Conservation (phyloP, 2,888 invertebrate genomes). For the Ashinkailepas kermadecensis region DNA sequence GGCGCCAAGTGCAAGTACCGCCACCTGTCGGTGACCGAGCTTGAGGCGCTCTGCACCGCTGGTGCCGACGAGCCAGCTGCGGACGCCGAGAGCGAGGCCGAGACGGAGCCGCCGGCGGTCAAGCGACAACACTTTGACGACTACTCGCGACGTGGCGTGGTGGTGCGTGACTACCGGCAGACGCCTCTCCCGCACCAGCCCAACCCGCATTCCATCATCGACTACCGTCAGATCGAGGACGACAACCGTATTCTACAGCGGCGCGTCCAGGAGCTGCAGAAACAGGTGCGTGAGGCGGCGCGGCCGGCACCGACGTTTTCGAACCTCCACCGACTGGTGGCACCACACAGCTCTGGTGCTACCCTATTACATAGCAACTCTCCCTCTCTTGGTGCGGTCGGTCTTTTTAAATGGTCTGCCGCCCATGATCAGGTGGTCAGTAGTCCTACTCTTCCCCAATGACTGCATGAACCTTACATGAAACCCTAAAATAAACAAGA, state of each 20-base stretch:
- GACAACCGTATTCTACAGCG: constrained; percentile 59
- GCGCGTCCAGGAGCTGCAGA: constrained; percentile 60
- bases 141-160: constrained; percentile 36
- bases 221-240: constrained; percentile 38
- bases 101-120: constrained; percentile 30
- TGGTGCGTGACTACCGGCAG: constrained; percentile 23
- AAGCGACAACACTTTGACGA: constrained; percentile 37
- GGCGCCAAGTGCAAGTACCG: constrained; percentile 48
- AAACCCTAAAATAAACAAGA: no score
- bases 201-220: constrained; percentile 13
- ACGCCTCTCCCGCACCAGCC: neutral
- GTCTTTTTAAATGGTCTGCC: no score
- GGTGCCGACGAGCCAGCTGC: neutral
- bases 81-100: constrained; percentile 5
- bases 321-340: no score
- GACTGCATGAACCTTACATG: no score
- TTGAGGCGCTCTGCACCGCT: constrained; percentile 30
- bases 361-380: no score
- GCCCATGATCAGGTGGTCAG: no score
- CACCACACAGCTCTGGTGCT: no score
- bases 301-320: neutral
- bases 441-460: no score
- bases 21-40: constrained; percentile 39
- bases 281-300: constrained; percentile 49
- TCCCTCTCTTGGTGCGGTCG: no score